phyloP scores from a whole-genome alignment of 2,888 invertebrate species.

The Caenorhabditis drosophilae region DNA sequence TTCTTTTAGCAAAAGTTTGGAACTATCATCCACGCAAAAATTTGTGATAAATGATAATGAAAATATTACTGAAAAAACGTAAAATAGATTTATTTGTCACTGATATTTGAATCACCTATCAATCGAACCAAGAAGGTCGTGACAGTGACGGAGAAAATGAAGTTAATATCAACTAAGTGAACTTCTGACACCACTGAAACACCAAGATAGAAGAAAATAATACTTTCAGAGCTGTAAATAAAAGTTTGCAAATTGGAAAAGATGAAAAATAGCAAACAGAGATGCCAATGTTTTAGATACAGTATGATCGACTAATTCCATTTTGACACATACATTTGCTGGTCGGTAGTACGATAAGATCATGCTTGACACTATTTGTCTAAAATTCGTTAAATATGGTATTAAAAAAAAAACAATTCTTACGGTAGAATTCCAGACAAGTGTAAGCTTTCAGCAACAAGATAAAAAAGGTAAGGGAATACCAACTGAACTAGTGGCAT shows the following conservation, averaged over 20 bases:
- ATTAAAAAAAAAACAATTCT: constrained; percentile 73
- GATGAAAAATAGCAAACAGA: constrained; percentile 8
- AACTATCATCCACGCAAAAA: constrained; percentile 81
- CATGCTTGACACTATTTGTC: constrained; percentile 95
- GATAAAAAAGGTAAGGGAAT: constrained; percentile 93
- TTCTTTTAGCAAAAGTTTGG: constrained; percentile 77
- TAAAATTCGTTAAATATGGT: constrained; percentile 69
- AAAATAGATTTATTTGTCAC: too few species aligned
- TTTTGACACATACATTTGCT: constrained; percentile 55
- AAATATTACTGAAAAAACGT: constrained; percentile 31
- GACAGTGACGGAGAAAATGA: constrained; percentile 82
- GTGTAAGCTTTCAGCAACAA: constrained; percentile 96
- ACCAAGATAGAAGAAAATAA: constrained; percentile 98
- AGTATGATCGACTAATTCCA: constrained; percentile 81
- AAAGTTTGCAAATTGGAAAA: too few species aligned
- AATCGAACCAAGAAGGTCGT: constrained; percentile 89
- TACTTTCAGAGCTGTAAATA: constrained; percentile 83
- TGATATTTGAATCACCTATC: constrained; percentile 81
- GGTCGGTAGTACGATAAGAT: constrained; percentile 78
- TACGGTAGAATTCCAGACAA: constrained; percentile 96
- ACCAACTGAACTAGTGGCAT: constrained; percentile 92
- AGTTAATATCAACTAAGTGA: constrained; percentile 72
- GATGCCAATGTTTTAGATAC: constrained; percentile 36
- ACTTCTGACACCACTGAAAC: constrained; percentile 88
- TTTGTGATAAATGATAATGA: constrained; percentile 82